These are phyloP conservation scores for Tubulanus polymorphus DNA, from an alignment of 2,888 invertebrate genomes.

Conservation along the genomic window DNA sequence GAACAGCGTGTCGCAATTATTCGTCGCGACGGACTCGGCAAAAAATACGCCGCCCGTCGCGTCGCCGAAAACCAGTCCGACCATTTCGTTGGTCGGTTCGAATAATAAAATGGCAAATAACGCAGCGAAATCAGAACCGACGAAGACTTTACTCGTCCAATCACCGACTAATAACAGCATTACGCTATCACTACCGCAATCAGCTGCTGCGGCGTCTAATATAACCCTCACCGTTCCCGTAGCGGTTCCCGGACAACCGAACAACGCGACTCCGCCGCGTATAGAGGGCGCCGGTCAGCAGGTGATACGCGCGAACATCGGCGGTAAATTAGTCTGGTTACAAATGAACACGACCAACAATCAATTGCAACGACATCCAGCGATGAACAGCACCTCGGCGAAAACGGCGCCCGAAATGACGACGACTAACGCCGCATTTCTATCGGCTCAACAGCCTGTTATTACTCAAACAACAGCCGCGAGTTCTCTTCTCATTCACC, in stretches of 20 bases:
- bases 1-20: neutral
- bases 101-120: neutral
- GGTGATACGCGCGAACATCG: neutral
- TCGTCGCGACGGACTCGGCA: neutral
- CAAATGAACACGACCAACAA: no score
- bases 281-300: neutral
- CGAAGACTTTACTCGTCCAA: neutral
- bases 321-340: neutral
- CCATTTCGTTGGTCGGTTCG: neutral
- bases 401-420: no score
- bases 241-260: no score
- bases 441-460: no score
- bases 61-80: neutral
- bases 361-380: no score
- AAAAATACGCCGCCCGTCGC: neutral
- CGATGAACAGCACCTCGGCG: no score
- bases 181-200: neutral
- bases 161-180: neutral
- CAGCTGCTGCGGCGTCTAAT: neutral
- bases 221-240: neutral
- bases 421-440: no score
- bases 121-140: neutral
- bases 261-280: neutral
- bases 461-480: no score
- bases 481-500: no score